Conservation (phyloP, 2,888 invertebrate species). For the Panzeria rudis region DNA sequence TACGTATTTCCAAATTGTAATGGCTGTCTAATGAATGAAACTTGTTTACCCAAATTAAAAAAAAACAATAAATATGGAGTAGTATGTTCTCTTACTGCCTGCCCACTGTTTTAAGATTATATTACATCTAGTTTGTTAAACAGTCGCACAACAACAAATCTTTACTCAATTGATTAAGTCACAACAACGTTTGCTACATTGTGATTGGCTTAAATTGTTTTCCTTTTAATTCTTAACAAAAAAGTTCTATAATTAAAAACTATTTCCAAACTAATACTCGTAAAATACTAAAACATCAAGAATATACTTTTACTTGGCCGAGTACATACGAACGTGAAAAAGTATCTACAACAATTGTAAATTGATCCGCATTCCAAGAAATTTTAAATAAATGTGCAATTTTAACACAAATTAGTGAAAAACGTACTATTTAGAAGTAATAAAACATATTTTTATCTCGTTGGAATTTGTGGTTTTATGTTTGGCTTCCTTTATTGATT, state of each 20-base stretch:
- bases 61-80: neutral
- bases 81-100: neutral
- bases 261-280: constrained; percentile 38
- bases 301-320: constrained; percentile 23
- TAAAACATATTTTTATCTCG: neutral
- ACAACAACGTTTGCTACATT: constrained; percentile 49
- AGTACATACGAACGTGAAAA: constrained; percentile 21
- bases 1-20: constrained; percentile 12
- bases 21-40: neutral
- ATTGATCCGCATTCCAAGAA: constrained; percentile 57
- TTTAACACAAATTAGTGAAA: constrained; percentile 1
- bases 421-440: neutral
- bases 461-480: neutral
- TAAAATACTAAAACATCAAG: constrained; percentile 38
- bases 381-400: constrained; percentile 9
- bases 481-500: constrained; percentile 11
- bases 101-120: constrained; percentile 19
- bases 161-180: constrained; percentile 64
- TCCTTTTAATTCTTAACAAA: constrained; percentile 42
- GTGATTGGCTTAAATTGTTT: constrained; percentile 68
- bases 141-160: neutral
- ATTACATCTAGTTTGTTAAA: constrained; percentile 8
- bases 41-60: neutral
- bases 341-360: constrained; percentile 45
- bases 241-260: constrained; percentile 48